Evolutionary conservation across 2,888 invertebrate species (phyloP).

Genomic region (Hypomecis atomaria): DNA sequence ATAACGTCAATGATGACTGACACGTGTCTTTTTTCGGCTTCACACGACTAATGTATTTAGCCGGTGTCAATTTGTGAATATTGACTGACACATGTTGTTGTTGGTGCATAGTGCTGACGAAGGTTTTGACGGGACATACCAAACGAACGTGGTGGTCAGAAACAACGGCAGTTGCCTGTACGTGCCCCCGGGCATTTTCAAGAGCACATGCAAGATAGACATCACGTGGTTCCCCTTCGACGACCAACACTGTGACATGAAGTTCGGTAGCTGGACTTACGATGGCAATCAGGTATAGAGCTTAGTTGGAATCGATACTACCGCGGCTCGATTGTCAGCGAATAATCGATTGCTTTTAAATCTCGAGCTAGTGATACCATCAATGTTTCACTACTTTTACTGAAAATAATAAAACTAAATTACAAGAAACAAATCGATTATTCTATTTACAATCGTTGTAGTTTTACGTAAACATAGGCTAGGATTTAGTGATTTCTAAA

Average conservation of each 20-base stretch:
- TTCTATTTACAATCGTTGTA: conserved; percentile 38
- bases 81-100: conserved; percentile 62
- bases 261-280: conserved; percentile 99
- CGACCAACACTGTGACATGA: conserved; percentile 99
- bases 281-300: conserved; percentile 95
- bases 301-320: conserved; percentile 32
- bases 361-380: background rate
- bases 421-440: conserved; percentile 28
- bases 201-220: conserved; percentile 99
- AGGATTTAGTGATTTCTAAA: conserved; percentile 8
- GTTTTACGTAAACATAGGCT: conserved; percentile 35
- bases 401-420: background rate
- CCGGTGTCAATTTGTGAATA: conserved; percentile 12
- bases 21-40: conserved; percentile 49
- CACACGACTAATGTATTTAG: background rate
- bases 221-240: conserved; percentile 99
- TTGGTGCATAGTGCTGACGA: conserved; percentile 96
- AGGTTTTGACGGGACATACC: conserved; percentile 99
- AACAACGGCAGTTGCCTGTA: conserved; percentile 99
- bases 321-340: conserved; percentile 27
- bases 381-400: too few relatives aligned
- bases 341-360: conserved; percentile 33
- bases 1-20: conserved; percentile 44
- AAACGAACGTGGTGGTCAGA: conserved; percentile 99
- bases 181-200: conserved; percentile 99